phyloP scores from a whole-genome alignment of 2,888 invertebrate species.

The Salticus scenicus region DNA sequence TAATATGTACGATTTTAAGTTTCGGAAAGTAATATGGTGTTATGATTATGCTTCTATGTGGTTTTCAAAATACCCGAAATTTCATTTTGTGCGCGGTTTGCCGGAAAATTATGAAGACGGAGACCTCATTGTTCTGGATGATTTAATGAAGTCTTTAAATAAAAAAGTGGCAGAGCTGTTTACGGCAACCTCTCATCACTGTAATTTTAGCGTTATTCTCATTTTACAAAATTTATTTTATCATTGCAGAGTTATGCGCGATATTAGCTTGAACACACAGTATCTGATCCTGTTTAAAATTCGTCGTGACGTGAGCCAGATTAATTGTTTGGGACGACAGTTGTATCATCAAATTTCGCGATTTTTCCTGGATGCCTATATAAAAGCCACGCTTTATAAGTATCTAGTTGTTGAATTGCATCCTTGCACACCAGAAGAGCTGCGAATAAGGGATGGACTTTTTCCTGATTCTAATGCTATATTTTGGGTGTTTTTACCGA shows the following conservation, averaged over 20 bases:
- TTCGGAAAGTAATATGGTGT: conserved; percentile 36
- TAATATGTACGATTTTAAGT: not conserved
- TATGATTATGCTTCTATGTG: conserved; percentile 12
- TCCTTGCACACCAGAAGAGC: conserved; percentile 61
- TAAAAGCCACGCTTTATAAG: conserved; percentile 60
- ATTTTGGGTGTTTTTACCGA: no score
- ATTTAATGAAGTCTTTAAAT: conserved; percentile 25
- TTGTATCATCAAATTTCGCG: conserved; percentile 17
- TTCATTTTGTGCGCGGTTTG: conserved; percentile 24
- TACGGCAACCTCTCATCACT: conserved; percentile 34
- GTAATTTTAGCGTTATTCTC: conserved; percentile 33
- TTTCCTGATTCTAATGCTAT: no score
- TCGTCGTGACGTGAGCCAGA: conserved; percentile 37
- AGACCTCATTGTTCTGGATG: conserved; percentile 22
- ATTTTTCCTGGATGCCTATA: conserved; percentile 61
- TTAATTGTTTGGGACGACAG: conserved; percentile 34
- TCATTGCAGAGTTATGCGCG: conserved; percentile 27
- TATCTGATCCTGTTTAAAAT: conserved; percentile 54
- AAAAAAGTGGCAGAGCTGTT: conserved; percentile 21
- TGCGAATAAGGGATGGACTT: conserved; percentile 48
- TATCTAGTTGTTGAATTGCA: conserved; percentile 71
- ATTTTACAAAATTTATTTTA: conserved; percentile 41
- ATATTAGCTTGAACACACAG: conserved; percentile 33
- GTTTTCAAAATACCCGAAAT: conserved; percentile 24
- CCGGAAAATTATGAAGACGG: conserved; percentile 16